Evolutionary conservation across 2,113 vertebrate genomes (phyloP), one percentile per base, ranked within the genome.

Genomic region (Amblyornis subalaris): DNA sequence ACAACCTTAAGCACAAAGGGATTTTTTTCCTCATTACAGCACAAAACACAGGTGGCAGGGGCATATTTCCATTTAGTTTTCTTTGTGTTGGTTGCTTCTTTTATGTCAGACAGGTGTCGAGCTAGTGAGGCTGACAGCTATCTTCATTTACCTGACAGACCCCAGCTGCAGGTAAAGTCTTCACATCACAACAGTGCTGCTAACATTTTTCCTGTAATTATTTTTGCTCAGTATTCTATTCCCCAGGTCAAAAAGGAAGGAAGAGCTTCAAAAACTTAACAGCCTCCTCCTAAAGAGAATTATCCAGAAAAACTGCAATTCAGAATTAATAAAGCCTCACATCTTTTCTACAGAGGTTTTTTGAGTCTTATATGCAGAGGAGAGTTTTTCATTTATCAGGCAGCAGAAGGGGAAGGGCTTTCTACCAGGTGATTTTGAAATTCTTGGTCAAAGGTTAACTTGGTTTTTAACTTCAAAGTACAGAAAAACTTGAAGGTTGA

Each of bases 381-480:
- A 69, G 36, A 80, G 64, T 29, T 91, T 94, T 83, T 58, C 47
- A 90, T 95, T 93, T 86, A 88, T 62, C 44, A 71, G 67, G 66
- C 36, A 67, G 71, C 60, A 77, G 74, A 94, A 88, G 67, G 60
- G 88, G 75, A 93, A 89, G 72, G 85, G 71, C 74, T 89, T 93
- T 90, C 55, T 55, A 93, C 60, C 20, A 47, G 71, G 64, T 64
- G 75, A 91, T 94, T 95, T 89, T 93, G 91, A 96, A 97, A 96
- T 83, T 80, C 55, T 51, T 80, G 85, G 89, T 79, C 91, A 95
- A 96, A 94, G 94, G 88, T 95, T 93, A 93, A 95, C 89, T 60
- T 55, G 33, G 8, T 51, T 94, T 95, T 89, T 95, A 93, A 91
- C 89, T 88, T 93, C 89, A 85, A 94, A 95, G 87, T 83, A 79